Percentiles rank a stretch among this genome's conserved stretches.
phyloP scores from a whole-genome alignment of 2,888 invertebrate species.

The Tolmerus cingulatus region DNA sequence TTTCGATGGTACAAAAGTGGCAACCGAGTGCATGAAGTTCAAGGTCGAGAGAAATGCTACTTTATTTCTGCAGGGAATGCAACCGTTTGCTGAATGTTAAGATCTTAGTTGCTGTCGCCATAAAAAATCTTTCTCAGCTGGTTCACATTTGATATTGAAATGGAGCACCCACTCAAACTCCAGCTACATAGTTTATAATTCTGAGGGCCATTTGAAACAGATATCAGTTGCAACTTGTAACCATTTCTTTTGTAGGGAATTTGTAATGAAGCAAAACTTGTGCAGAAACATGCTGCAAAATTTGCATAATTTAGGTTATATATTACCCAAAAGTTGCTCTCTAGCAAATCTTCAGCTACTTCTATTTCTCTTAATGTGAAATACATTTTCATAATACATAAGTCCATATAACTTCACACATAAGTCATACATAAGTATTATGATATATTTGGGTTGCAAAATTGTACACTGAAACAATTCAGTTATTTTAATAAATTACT shows the following conservation, averaged over 20 bases:
- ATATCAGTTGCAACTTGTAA: background rate
- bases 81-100: background rate
- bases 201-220: background rate
- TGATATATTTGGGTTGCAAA: no score
- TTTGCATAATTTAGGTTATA: background rate
- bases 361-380: no score
- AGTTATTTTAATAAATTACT: no score
- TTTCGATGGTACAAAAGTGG: background rate
- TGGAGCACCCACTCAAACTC: background rate
- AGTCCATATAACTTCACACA: no score
- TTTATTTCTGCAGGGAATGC: background rate
- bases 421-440: no score
- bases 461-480: no score
- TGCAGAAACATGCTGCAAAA: no score
- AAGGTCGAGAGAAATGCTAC: background rate
- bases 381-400: no score
- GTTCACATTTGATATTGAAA: background rate
- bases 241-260: background rate
- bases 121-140: background rate
- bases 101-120: background rate
- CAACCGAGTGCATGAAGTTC: background rate
- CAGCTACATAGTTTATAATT: no score
- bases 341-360: background rate
- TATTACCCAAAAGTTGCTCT: background rate
- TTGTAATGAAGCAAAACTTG: background rate